These are phyloP conservation scores for Tringa solitaria DNA, from an alignment of 2,113 vertebrate species.

Conservation along the genomic window DNA sequence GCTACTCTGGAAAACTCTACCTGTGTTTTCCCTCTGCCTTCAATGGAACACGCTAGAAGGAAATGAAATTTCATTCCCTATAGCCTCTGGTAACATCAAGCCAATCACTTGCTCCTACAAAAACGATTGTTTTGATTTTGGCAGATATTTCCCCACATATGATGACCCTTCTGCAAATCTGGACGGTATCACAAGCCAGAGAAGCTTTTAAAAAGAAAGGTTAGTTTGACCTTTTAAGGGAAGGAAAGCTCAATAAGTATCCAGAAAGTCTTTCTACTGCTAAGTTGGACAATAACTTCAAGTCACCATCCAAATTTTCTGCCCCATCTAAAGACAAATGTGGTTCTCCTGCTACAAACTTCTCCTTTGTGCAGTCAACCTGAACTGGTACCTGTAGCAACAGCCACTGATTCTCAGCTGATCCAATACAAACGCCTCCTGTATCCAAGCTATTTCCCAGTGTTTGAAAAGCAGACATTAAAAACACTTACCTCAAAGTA, in stretches of 20 bases:
- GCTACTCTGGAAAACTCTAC: neutral
- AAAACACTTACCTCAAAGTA: constrained; percentile 87
- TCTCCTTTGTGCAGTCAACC: neutral
- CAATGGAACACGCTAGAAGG: neutral
- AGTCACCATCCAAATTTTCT: neutral
- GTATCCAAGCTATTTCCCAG: neutral
- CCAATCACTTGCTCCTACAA: neutral
- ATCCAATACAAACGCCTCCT: neutral
- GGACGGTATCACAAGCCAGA: neutral
- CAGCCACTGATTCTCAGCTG: neutral
- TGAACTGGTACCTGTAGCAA: neutral
- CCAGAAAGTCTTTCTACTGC: neutral
- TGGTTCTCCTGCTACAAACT: neutral
- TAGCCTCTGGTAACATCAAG: neutral
- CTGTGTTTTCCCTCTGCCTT: neutral
- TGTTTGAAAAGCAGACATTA: neutral
- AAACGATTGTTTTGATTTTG: neutral
- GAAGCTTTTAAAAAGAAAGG: neutral
- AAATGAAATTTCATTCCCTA: neutral
- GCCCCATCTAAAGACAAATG: neutral
- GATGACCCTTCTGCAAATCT: neutral
- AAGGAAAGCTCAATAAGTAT: neutral
- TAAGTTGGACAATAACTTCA: neutral
- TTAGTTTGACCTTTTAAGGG: neutral
- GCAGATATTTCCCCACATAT: fast-evolving